These are phyloP conservation scores for Dasysyrphus tricinctus DNA, from an alignment of 2,888 invertebrate species.

Conservation along the genomic window DNA sequence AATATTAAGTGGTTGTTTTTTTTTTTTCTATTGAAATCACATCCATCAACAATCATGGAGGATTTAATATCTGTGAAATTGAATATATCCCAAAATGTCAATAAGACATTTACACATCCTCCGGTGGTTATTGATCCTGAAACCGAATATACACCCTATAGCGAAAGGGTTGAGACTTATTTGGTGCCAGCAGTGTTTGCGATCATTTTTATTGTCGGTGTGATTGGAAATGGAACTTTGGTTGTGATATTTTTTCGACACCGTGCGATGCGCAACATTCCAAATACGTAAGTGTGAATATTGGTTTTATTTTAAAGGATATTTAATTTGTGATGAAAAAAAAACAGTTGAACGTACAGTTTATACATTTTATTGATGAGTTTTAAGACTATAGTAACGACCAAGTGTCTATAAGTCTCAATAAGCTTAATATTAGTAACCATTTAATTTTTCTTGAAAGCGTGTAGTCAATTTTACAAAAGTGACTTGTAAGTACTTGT, in stretches of 20 bases:
- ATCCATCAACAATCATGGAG: slow-evolving; percentile 41
- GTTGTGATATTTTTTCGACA: slow-evolving; percentile 93
- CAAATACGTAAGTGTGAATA: slow-evolving; percentile 89
- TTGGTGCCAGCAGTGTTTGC: slow-evolving; percentile 94
- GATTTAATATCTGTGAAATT: slow-evolving; percentile 38
- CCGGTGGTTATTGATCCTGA: slow-evolving; percentile 46
- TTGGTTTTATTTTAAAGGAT: neutral
- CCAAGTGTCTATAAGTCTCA: too few relatives aligned
- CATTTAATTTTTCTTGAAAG: too few relatives aligned
- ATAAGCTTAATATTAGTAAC: too few relatives aligned
- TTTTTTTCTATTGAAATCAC: neutral
- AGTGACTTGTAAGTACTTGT: too few relatives aligned
- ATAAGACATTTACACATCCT: slow-evolving; percentile 6
- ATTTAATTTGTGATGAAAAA: too few relatives aligned
- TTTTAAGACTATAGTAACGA: too few relatives aligned
- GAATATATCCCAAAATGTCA: slow-evolving; percentile 44
- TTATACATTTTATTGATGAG: too few relatives aligned
- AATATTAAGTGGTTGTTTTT: neutral
- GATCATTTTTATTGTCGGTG: slow-evolving; percentile 93
- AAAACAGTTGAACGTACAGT: too few relatives aligned
- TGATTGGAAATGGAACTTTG: slow-evolving; percentile 94
- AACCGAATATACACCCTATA: slow-evolving; percentile 86
- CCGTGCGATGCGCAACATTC: slow-evolving; percentile 94
- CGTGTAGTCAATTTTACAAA: too few relatives aligned
- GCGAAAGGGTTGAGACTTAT: slow-evolving; percentile 91